Evolutionary conservation across 2,113 vertebrate genomes (phyloP).

Genomic region (Channa argus): DNA sequence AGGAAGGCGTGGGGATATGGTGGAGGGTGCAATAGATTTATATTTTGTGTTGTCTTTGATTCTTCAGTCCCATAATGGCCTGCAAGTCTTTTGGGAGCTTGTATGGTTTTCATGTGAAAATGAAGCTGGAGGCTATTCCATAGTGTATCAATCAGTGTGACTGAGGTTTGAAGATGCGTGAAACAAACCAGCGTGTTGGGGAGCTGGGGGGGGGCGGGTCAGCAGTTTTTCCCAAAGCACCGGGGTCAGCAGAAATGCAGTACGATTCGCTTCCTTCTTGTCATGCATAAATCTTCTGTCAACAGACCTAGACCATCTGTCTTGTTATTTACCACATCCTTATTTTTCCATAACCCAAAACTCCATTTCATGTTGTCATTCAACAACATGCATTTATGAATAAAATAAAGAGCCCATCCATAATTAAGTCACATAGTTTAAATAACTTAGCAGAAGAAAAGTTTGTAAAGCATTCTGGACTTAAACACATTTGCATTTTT

Average conservation of each 20-base stretch:
- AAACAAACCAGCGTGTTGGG: conserved; percentile 64
- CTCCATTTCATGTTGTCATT: conserved; percentile 50
- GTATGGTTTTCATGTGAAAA: conserved; percentile 67
- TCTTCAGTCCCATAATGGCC: conserved; percentile 57
- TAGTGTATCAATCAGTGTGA: conserved; percentile 80
- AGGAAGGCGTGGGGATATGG: not conserved
- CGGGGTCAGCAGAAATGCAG: conserved; percentile 77
- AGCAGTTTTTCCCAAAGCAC: conserved; percentile 68
- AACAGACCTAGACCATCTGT: conserved; percentile 77
- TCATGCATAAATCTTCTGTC: conserved; percentile 69
- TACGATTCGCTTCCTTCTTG: conserved; percentile 50
- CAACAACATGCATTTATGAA: conserved; percentile 67
- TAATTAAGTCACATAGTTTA: conserved; percentile 64
- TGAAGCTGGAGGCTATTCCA: conserved; percentile 75
- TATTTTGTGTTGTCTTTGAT: conserved; percentile 49
- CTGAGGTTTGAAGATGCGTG: conserved; percentile 77
- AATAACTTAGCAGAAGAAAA: conserved; percentile 52
- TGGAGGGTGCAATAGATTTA: conserved; percentile 43
- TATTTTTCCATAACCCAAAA: conserved; percentile 58
- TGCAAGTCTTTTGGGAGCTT: conserved; percentile 56
- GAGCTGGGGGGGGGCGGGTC: conserved; percentile 34
- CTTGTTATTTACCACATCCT: conserved; percentile 74
- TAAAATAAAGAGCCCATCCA: conserved; percentile 58
- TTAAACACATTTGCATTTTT: conserved; percentile 43
- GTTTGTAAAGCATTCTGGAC: conserved; percentile 36